Evolutionary conservation across 2,113 vertebrate genomes (phyloP).

Genomic region (Microtus pennsylvanicus): DNA sequence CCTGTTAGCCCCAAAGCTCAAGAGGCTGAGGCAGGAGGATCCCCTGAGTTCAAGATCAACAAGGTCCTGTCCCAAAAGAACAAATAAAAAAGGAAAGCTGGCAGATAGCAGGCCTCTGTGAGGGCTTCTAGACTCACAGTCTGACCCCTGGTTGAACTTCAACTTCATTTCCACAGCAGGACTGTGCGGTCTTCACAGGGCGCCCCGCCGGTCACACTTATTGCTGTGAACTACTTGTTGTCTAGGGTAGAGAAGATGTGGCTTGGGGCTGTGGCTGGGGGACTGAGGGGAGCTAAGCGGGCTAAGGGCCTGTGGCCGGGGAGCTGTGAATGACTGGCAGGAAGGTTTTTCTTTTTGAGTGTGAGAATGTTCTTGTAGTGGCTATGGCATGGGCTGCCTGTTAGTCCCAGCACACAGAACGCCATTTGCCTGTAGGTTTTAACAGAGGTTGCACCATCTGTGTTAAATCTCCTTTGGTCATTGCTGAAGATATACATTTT

Average conservation of each 20-base stretch:
- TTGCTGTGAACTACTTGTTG: not conserved
- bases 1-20: not conserved
- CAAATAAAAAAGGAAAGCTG: not conserved
- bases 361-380: not conserved
- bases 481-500: not conserved
- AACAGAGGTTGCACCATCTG: too few relatives aligned
- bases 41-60: not conserved
- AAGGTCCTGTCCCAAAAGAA: not conserved
- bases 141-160: too few relatives aligned
- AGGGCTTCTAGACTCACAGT: not conserved
- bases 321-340: not conserved
- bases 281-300: too few relatives aligned
- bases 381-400: not conserved
- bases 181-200: too few relatives aligned
- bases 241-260: not conserved
- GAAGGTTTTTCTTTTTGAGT: not conserved
- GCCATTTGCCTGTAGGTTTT: not conserved
- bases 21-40: not conserved
- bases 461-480: not conserved
- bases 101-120: not conserved
- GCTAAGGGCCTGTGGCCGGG: not conserved
- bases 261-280: not conserved
- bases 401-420: not conserved
- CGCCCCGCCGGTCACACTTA: accelerated
- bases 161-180: not conserved